Conservation (phyloP, 2,888 invertebrate genomes). For the Leucophora obtusa region DNA sequence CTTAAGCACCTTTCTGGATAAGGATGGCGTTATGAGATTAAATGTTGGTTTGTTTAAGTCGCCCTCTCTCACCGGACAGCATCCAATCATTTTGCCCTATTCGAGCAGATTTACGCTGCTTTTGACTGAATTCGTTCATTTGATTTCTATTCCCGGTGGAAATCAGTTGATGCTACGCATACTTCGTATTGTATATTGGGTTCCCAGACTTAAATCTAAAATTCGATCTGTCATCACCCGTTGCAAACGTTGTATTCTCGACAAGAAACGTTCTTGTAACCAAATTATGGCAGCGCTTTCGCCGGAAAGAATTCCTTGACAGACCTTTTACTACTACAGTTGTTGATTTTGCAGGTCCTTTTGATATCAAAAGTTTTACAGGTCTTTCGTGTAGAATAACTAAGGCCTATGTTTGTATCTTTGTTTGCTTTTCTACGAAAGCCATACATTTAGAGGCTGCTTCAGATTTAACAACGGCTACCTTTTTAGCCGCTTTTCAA, state of each 20-base stretch:
- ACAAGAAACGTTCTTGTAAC: too few species aligned
- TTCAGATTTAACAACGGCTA: not conserved
- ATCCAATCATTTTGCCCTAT: too few species aligned
- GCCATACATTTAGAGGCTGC: not conserved
- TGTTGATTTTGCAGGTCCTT: not conserved
- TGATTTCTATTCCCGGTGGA: not conserved
- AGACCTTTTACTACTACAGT: not conserved
- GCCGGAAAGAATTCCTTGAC: not conserved
- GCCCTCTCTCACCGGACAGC: not conserved
- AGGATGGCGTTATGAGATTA: not conserved
- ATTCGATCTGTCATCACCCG: not conserved
- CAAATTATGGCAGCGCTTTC: not conserved
- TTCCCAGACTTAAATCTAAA: not conserved
- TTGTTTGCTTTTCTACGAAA: not conserved
- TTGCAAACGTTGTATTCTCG: too few species aligned
- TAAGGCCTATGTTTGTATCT: not conserved
- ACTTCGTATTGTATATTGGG: not conserved
- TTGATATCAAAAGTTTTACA: not conserved
- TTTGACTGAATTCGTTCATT: not conserved
- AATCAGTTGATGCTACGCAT: not conserved
- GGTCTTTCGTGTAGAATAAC: not conserved
- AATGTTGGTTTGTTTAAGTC: not conserved
- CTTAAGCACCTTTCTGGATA: not conserved
- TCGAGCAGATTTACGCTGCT: not conserved
- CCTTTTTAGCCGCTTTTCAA: not conserved